Base-by-base conservation (phyloP, 2,797 vertebrate genomes). In the Argya squamiceps region DNA sequence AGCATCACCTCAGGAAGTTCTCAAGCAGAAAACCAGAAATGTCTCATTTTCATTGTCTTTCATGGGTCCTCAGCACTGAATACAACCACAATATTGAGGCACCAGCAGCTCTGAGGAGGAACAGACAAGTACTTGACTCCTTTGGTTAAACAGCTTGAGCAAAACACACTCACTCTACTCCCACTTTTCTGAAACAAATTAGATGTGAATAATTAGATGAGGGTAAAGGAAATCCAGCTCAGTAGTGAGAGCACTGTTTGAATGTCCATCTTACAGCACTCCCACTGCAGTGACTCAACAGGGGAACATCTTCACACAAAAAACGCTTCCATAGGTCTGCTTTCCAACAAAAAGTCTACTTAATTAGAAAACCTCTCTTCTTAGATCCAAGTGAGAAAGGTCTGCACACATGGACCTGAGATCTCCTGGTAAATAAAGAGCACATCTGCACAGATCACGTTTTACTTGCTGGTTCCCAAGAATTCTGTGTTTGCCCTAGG, bases 131-230 rank as follows among this genome's bases (percentile, higher is more conserved):
- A 32, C 23, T 80, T n/a, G 11, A n/a, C 18, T 71, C 56, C 59
- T 88, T 55, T 20, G 62, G 23, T 55, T 59, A 58, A 85, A 95
- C n/a, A 95, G 68, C 86, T 73, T 67, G 58, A 92, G 55, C 70
- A 88, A 85, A 88, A 58, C 69, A 86, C 36, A 7, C 30, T 86
- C 44, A 9, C 59, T 69, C 67, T 37, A 56, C 83, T 49, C 76
- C 89, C 47, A 73, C 84, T 44, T 92, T 32, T 88, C 91, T 87
- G 78, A 88, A 92, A 86, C 53, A 81, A 88, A 86, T 88, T 39
- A 73, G 58, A 86, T 49, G 50, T 47, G 53, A 89, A 62, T 50
- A 52, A 55, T 73, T n/a, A 39, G 59, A 92, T 21, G 37, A 93
- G 62, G 55, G 65, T 44, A 86, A 84, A 90, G 77, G 73, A 93